These are phyloP conservation scores for Drosophila recens DNA, from an alignment of 2,888 invertebrate genomes.

Conservation along the genomic window DNA sequence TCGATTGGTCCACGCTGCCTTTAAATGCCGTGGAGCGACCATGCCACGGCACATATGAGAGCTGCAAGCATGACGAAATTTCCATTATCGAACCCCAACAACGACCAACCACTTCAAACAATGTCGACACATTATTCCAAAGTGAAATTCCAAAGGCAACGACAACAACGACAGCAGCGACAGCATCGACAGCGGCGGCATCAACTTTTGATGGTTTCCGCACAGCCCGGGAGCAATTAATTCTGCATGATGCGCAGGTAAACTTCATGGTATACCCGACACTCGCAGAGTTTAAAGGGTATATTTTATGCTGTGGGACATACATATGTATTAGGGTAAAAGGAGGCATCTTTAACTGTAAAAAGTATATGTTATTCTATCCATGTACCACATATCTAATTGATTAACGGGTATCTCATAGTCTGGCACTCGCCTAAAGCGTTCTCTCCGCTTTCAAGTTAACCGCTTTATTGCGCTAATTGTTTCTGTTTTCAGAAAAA, in stretches of 20 bases:
- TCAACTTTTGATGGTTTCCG: conserved; percentile 59
- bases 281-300: not conserved
- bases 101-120: not conserved
- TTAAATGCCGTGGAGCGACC: conserved; percentile 21
- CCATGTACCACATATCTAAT: too few relatives aligned
- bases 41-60: conserved; percentile 55
- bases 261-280: not conserved
- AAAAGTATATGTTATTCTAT: too few relatives aligned
- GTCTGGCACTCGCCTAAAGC: not conserved
- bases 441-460: not conserved
- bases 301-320: not conserved
- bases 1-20: conserved; percentile 1
- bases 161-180: not conserved
- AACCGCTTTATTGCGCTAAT: not conserved
- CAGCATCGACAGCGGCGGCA: not conserved
- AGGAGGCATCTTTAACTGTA: too few relatives aligned
- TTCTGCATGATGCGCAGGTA: conserved; percentile 70
- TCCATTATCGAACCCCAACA: not conserved
- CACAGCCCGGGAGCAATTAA: conserved; percentile 80
- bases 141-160: not conserved
- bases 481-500: conserved; percentile 26
- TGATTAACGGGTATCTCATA: not conserved
- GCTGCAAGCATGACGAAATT: conserved; percentile 41
- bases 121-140: not conserved
- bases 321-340: not conserved